These are phyloP conservation scores for Lophotriccus pileatus DNA, from an alignment of 2,797 vertebrate genomes.

Conservation along the genomic window DNA sequence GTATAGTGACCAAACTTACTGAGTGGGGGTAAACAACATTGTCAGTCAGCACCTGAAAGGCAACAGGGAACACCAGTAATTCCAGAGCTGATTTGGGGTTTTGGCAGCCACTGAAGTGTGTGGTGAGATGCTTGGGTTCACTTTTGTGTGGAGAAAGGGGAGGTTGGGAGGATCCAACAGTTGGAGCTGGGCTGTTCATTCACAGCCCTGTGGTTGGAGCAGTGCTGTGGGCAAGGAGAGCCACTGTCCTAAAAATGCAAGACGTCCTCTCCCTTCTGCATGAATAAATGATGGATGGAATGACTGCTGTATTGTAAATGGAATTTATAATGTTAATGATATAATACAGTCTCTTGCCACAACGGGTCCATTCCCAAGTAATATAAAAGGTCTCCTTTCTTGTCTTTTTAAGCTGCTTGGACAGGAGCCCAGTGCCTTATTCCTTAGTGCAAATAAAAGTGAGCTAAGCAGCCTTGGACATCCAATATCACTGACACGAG, in stretches of 20 bases:
- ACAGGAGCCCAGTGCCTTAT: conserved; percentile 9
- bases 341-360: background rate
- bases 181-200: background rate
- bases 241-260: background rate
- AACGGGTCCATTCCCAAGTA: background rate
- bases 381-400: conserved; percentile 1
- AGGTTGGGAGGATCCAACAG: background rate
- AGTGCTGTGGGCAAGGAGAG: background rate
- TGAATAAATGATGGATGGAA: conserved; percentile 64
- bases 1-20: rapidly evolving
- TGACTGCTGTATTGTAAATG: conserved; percentile 18
- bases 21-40: rapidly evolving
- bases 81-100: background rate
- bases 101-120: background rate
- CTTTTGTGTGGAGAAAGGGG: background rate
- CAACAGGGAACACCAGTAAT: background rate
- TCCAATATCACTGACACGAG: background rate
- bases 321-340: conserved; percentile 21
- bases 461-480: background rate
- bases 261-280: background rate
- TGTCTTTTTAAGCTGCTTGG: conserved; percentile 40
- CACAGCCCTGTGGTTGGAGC: background rate
- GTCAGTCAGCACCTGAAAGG: background rate
- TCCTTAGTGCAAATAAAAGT: conserved; percentile 33
- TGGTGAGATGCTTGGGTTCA: background rate